Conservation (phyloP, 2,888 invertebrate genomes). For the Pristionchus arcanus region DNA sequence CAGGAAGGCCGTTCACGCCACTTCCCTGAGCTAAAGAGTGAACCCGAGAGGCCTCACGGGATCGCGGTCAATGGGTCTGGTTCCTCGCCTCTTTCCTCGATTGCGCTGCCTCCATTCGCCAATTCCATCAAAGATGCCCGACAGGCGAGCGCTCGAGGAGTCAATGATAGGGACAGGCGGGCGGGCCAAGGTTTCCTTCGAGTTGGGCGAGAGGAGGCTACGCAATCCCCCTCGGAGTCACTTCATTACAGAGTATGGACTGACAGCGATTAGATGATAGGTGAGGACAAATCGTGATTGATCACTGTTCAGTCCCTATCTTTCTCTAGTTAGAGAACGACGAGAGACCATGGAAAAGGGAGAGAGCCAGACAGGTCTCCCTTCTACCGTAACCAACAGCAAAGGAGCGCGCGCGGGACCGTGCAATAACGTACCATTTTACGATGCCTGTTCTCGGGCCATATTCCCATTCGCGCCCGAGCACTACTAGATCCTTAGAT, state of each 20-base stretch:
- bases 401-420: neutral
- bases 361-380: neutral
- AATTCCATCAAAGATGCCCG: slow-evolving; percentile 1
- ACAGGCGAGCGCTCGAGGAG: slow-evolving; percentile 18
- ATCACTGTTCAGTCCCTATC: neutral
- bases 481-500: neutral
- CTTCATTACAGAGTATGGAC: slow-evolving; percentile 14
- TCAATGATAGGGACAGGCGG: neutral
- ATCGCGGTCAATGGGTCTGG: neutral
- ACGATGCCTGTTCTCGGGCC: slow-evolving; percentile 9
- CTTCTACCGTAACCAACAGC: neutral
- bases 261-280: slow-evolving; percentile 9
- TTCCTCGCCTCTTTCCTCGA: neutral
- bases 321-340: neutral
- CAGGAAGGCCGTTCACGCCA: neutral
- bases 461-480: neutral
- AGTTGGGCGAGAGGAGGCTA: neutral
- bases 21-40: neutral
- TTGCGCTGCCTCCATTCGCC: neutral
- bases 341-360: neutral
- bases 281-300: slow-evolving; percentile 53
- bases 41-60: neutral
- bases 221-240: slow-evolving; percentile 17
- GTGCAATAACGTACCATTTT: neutral
- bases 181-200: neutral